Evolutionary conservation across 2,888 invertebrate species (phyloP), one percentile per base, ranked within the genome.

Genomic region (Heteropelma amictum): DNA sequence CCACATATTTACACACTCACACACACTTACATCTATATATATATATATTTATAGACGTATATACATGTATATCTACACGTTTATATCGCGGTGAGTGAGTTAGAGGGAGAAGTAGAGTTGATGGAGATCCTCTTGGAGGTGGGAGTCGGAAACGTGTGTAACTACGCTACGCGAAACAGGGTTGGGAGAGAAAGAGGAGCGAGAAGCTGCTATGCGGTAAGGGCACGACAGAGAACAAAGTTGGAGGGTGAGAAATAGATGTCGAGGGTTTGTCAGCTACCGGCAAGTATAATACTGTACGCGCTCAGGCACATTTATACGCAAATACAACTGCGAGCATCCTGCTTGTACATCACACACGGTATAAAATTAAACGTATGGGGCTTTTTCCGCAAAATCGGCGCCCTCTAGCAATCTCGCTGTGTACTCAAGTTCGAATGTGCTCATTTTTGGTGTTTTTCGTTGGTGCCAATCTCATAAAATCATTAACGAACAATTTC

Each of bases 191-290:
- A n/a, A n/a, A n/a, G n/a, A n/a, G n/a, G n/a, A n/a, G n/a, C n/a
- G n/a, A n/a, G n/a, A n/a, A n/a, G n/a, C n/a, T n/a, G n/a, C n/a
- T n/a, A n/a, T n/a, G 40, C 26, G 40, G 47, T 23, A 33, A 61
- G 47, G 33, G 68, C 61, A 54, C 70, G 60, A 51, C 60, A 38
- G 23, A 58, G 72, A 51, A 45, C 53, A 69, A 56, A 45, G 38
- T 42, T 23, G 14, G 56, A 35, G 79, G 80, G 81, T 80, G 85
- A 83, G 84, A 83, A 83, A 85, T 84, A 83, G 83, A 84, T 86
- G 87, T 86, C 85, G 85, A 85, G 85, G 85, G 85, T 86, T 85
- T 86, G 87, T 87, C 86, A 87, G 84, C 85, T 84, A 83, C 81
- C 81, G 83, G 83, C 82, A 82, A 84, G 82, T 85, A 86, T 87